A percentile compares a stretch with the other conserved stretches of the same genome.
Evolutionary conservation across 1,140 invertebrate species (phyloP).

Genomic region (Zaprionus africanus): DNA sequence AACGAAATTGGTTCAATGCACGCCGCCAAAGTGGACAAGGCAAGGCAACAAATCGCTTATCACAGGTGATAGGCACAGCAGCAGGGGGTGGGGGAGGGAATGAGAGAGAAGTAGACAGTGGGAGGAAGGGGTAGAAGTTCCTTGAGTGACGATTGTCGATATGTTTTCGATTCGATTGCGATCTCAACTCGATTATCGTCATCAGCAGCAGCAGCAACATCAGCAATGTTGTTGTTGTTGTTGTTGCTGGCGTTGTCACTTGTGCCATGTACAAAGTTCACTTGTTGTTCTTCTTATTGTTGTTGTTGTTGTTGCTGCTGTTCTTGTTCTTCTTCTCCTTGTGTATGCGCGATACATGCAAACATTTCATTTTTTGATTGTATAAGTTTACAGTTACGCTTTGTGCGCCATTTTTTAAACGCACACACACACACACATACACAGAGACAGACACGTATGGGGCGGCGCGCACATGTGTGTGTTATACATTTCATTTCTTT

Average conservation of each 20-base stretch:
- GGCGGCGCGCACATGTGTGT: constrained; percentile 4
- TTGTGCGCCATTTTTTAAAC: constrained; percentile 72
- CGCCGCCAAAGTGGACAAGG: constrained; percentile 57
- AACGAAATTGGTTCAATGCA: constrained; percentile 76
- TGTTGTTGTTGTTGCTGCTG: constrained; percentile 40
- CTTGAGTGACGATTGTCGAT: constrained; percentile 14
- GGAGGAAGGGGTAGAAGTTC: neutral
- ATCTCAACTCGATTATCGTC: constrained; percentile 42
- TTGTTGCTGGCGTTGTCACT: constrained; percentile 53
- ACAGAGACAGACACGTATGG: constrained; percentile 6
- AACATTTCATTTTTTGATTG: constrained; percentile 56
- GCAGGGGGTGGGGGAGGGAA: neutral
- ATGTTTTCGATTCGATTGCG: constrained; percentile 34
- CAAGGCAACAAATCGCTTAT: constrained; percentile 34
- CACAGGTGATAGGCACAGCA: constrained; percentile 38
- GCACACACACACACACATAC: constrained; percentile 11
- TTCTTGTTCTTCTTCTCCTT: constrained; percentile 35
- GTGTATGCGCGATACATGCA: constrained; percentile 45
- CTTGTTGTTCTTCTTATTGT: constrained; percentile 55
- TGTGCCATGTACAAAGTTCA: constrained; percentile 71
- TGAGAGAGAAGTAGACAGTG: neutral
- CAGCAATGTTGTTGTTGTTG: neutral
- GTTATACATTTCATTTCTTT: constrained; percentile 62
- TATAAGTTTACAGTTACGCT: constrained; percentile 77
- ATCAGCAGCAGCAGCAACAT: constrained; percentile 43